These are phyloP conservation scores for Drosophila bifasciata DNA, from an alignment of 1,140 invertebrate genomes.

Conservation along the genomic window DNA sequence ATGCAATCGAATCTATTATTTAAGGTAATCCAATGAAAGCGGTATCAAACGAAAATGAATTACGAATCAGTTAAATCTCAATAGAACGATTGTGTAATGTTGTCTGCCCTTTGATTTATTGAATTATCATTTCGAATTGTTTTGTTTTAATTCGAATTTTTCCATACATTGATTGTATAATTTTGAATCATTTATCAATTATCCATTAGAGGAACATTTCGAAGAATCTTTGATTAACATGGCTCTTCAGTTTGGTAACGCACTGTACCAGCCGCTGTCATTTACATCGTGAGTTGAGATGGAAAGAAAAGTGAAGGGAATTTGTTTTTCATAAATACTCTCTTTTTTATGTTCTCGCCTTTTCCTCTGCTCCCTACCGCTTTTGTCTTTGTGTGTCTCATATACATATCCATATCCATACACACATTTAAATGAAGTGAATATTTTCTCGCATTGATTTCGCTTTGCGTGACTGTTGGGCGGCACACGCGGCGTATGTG, in stretches of 20 bases:
- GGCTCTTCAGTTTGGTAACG: background rate
- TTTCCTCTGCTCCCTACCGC: too few relatives aligned
- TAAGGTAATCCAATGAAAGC: too few relatives aligned
- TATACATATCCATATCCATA: constrained; percentile 24
- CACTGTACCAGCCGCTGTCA: constrained; percentile 10
- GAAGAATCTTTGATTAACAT: too few relatives aligned
- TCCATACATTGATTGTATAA: too few relatives aligned
- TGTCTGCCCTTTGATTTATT: too few relatives aligned
- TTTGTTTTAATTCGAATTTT: too few relatives aligned
- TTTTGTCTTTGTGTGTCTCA: constrained; percentile 23
- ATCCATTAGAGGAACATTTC: background rate
- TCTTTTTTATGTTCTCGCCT: background rate
- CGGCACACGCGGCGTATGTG: constrained; percentile 52
- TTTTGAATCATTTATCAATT: too few relatives aligned
- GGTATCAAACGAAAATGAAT: too few relatives aligned
- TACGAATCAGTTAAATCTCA: too few relatives aligned
- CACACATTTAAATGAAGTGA: constrained; percentile 54
- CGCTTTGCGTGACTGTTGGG: constrained; percentile 39
- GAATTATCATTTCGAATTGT: too few relatives aligned
- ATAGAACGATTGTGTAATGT: too few relatives aligned
- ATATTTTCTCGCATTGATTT: constrained; percentile 69
- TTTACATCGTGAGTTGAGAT: constrained; percentile 21
- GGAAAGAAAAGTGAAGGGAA: constrained; percentile 47
- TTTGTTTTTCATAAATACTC: constrained; percentile 62
- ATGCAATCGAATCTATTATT: too few relatives aligned